Conservation (phyloP, 2,113 vertebrate species). For the Dasypus novemcinctus region DNA sequence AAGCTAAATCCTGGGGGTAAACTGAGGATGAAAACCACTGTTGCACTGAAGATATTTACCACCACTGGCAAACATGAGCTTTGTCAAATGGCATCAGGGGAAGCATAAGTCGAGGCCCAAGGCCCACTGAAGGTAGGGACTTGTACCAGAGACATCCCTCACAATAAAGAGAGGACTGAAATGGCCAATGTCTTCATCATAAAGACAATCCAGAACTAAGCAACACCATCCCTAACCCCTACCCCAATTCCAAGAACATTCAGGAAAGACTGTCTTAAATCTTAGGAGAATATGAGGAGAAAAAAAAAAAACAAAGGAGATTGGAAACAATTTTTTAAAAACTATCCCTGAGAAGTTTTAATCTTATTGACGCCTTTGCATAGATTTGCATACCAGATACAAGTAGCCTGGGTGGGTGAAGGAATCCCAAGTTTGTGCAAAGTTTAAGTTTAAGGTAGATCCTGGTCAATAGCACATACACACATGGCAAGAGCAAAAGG, state of each 20-base stretch:
- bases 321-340: background rate
- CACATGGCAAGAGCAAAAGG: background rate
- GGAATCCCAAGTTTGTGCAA: background rate
- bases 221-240: background rate
- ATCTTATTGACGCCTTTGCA: background rate
- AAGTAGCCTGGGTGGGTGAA: background rate
- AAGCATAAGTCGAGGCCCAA: background rate
- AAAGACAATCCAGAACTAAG: background rate
- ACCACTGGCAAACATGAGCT: background rate
- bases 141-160: background rate
- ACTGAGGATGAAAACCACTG: background rate
- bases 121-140: background rate
- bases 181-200: background rate
- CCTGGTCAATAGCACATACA: background rate
- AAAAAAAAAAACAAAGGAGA: background rate
- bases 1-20: slow-evolving; percentile 1
- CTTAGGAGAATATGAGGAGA: background rate
- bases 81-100: background rate
- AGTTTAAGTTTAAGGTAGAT: background rate
- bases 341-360: background rate
- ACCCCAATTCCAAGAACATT: background rate
- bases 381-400: background rate
- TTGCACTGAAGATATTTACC: background rate
- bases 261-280: background rate
- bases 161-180: background rate